Percentiles rank a stretch among this genome's conserved stretches.
phyloP scores from a whole-genome alignment of 1,140 invertebrate genomes.

The Plectus sambesii region DNA sequence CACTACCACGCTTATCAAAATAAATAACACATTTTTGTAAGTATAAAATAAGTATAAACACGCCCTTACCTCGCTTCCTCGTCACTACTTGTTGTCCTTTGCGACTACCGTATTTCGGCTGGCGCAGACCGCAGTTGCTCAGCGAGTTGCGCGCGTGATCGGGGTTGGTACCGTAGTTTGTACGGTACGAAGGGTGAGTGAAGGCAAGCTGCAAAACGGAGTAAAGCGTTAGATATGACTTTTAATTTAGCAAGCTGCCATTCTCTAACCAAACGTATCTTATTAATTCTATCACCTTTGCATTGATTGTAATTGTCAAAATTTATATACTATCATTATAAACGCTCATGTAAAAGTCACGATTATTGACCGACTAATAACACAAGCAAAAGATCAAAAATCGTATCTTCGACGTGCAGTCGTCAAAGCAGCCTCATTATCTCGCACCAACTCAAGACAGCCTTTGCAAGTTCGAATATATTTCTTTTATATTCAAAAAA shows the following conservation, averaged over 20 bases:
- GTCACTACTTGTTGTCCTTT: conserved; percentile 84
- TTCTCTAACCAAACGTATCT: conserved; percentile 7
- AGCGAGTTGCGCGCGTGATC: conserved; percentile 71
- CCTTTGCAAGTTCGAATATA: background rate
- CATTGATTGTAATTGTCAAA: too few species aligned
- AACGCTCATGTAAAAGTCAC: too few species aligned
- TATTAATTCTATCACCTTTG: background rate
- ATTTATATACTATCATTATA: too few species aligned
- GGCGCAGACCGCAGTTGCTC: conserved; percentile 88
- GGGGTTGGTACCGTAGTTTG: conserved; percentile 50
- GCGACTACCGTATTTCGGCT: conserved; percentile 81
- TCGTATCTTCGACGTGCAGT: too few species aligned
- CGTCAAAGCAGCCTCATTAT: too few species aligned
- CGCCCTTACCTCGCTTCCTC: conserved; percentile 76
- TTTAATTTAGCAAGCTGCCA: background rate
- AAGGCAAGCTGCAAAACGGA: conserved; percentile 59
- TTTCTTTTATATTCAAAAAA: conserved; percentile 5
- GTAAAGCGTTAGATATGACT: background rate
- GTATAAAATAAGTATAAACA: too few species aligned
- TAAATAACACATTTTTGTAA: too few species aligned
- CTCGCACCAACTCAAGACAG: too few species aligned
- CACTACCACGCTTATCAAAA: background rate
- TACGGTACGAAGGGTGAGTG: conserved; percentile 83
- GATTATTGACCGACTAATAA: too few species aligned
- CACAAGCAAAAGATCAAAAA: too few species aligned